Percentiles rank a stretch among this genome's conserved stretches.
Evolutionary conservation across 2,797 vertebrate genomes (phyloP).

Genomic region (Premnoplex brunnescens): DNA sequence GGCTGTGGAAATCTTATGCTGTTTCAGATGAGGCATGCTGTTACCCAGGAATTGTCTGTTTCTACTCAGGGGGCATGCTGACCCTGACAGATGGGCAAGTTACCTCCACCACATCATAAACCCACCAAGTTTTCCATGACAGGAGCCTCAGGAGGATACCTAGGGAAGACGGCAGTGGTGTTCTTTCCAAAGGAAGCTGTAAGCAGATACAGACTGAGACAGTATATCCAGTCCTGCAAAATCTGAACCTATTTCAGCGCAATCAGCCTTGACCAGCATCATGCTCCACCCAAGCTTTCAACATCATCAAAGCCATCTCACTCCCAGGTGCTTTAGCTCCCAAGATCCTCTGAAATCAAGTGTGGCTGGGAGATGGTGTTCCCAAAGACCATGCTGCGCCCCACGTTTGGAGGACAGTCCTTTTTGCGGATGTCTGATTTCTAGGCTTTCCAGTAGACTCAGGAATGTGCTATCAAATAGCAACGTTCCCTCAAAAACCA

Average conservation of each 20-base stretch:
- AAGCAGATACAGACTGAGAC: neutral
- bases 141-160: neutral
- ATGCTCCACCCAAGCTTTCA: neutral
- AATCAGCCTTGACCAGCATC: neutral
- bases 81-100: slow-evolving; percentile 6
- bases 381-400: neutral
- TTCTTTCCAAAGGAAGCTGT: neutral
- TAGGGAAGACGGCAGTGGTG: neutral
- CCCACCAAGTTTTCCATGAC: neutral
- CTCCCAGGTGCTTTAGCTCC: neutral
- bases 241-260: neutral
- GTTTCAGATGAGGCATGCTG: neutral
- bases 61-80: slow-evolving; percentile 1
- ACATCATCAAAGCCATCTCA: neutral
- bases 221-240: neutral
- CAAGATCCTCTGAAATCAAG: neutral
- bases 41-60: slow-evolving; percentile 8
- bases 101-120: neutral
- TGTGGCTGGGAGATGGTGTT: neutral
- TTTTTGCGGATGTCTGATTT: neutral
- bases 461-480: neutral
- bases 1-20: neutral
- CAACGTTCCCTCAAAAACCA: neutral
- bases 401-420: neutral
- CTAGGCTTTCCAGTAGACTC: neutral